Evolutionary conservation across 2,888 invertebrate genomes (phyloP), one percentile per base, ranked within the genome.

Genomic region (Herminia tarsipennalis): DNA sequence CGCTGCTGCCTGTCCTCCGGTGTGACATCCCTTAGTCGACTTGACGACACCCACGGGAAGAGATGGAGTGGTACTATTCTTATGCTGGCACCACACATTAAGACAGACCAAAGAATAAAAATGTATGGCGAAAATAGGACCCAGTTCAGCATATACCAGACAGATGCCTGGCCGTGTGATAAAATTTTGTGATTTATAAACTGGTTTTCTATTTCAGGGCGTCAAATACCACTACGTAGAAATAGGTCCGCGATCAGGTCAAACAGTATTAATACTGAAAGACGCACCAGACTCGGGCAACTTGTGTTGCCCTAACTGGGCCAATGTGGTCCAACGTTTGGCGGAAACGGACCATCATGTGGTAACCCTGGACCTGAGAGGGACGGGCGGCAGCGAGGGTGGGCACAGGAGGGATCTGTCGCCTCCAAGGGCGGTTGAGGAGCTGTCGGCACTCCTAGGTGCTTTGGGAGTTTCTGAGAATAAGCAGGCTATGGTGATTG

Each of bases 181-280:
- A n/a, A n/a, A n/a, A n/a, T n/a, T n/a, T n/a, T n/a, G n/a, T n/a
- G n/a, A n/a, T n/a, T n/a, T n/a, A n/a, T n/a, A n/a, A n/a, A n/a
- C n/a, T 21, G 12, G 13, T 12, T 27, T 24, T 5, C 9, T 2
- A 60, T 74, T 73, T 1, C 75, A 91, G 90, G 88, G 88, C 4
- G 87, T 88, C 9, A 91, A 91, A 78, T 91, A 91, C 58, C 91
- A 91, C 58, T 91, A 91, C 63, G 87, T 90, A 10, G 87, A 89
- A 70, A 85, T 85, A 1, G 91, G 91, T 0, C 84, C 86, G 1
- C 84, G 79, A 56, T 66, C 71, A 8, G 88, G 88, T 0, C 76
- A 76, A 41, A 57, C 78, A 20, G 77, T 88, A 0, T 65, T 91
- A 1, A 79, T 90, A n/a, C 71, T 91, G 1, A 86, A 88, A 8